These are phyloP conservation scores for Eupelmus urozonus DNA, from an alignment of 2,888 invertebrate species.

Conservation along the genomic window DNA sequence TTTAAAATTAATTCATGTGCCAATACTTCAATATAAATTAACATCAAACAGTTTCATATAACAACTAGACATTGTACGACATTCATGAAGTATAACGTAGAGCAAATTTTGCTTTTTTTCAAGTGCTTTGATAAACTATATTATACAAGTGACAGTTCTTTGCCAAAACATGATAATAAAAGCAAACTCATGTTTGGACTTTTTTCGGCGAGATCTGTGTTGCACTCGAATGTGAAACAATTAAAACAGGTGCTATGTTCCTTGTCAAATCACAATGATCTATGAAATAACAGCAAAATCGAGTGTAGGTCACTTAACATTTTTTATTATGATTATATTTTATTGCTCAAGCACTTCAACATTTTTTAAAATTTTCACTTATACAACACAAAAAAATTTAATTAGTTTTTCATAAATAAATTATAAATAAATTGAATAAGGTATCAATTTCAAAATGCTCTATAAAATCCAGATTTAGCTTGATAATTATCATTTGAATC, in stretches of 20 bases:
- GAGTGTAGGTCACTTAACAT: conserved; percentile 12
- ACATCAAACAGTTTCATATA: conserved; percentile 12
- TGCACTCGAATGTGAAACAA: conserved; percentile 20
- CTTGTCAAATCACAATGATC: conserved; percentile 5
- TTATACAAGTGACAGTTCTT: neutral
- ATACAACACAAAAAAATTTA: too few relatives aligned
- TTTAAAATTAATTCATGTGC: conserved; percentile 25
- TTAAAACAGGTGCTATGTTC: conserved; percentile 43
- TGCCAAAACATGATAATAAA: neutral
- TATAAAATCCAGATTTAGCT: too few relatives aligned
- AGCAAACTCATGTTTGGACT: too few relatives aligned
- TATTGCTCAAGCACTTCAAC: neutral
- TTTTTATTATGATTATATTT: neutral
- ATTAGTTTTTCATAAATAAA: too few relatives aligned
- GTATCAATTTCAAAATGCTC: too few relatives aligned
- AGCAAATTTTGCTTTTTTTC: conserved; percentile 23
- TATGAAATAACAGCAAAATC: conserved; percentile 15
- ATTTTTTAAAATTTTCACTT: neutral
- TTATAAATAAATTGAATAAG: too few relatives aligned
- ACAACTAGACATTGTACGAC: conserved; percentile 21
- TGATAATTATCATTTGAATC: too few relatives aligned
- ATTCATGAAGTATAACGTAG: neutral
- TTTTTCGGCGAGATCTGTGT: too few relatives aligned
- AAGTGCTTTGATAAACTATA: conserved; percentile 9
- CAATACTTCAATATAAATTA: conserved; percentile 7